phyloP scores from a whole-genome alignment of 2,888 invertebrate species.

The Cheilosia scutellata region DNA sequence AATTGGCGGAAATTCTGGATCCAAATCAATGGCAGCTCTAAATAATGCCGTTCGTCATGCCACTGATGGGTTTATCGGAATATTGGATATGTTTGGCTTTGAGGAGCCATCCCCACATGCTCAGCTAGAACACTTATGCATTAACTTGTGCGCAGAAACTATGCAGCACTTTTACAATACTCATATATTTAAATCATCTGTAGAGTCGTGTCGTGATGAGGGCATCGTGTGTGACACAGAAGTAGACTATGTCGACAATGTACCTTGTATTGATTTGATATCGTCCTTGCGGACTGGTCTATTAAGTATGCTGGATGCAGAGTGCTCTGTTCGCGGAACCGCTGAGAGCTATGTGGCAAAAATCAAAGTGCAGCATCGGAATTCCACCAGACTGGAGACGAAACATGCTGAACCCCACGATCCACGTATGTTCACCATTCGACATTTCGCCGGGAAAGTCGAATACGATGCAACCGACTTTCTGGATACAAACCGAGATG shows the following conservation, averaged over 20 bases:
- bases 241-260: constrained; percentile 96
- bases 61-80: constrained; percentile 97
- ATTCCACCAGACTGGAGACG: constrained; percentile 90
- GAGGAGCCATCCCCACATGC: constrained; percentile 94
- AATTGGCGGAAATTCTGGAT: constrained; percentile 91
- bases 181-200: constrained; percentile 96
- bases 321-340: constrained; percentile 93
- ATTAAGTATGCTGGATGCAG: constrained; percentile 95
- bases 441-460: constrained; percentile 95
- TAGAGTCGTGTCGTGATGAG: constrained; percentile 97
- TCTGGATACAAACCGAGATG: constrained; percentile 95
- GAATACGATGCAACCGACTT: constrained; percentile 95
- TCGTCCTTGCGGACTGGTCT: constrained; percentile 96
- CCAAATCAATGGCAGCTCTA: constrained; percentile 95
- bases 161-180: constrained; percentile 99
- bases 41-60: constrained; percentile 97
- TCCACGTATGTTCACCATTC: constrained; percentile 93
- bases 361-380: constrained; percentile 91
- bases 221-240: constrained; percentile 95
- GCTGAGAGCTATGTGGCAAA: constrained; percentile 92
- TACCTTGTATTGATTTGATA: constrained; percentile 97
- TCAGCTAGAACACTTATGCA: constrained; percentile 96
- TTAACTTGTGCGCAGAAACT: constrained; percentile 97
- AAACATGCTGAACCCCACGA: constrained; percentile 90
- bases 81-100: constrained; percentile 98